A percentile compares a stretch with the other conserved stretches of the same genome.
These are phyloP conservation scores for Camelus bactrianus DNA, from an alignment of 2,113 vertebrate genomes.

Conservation along the genomic window DNA sequence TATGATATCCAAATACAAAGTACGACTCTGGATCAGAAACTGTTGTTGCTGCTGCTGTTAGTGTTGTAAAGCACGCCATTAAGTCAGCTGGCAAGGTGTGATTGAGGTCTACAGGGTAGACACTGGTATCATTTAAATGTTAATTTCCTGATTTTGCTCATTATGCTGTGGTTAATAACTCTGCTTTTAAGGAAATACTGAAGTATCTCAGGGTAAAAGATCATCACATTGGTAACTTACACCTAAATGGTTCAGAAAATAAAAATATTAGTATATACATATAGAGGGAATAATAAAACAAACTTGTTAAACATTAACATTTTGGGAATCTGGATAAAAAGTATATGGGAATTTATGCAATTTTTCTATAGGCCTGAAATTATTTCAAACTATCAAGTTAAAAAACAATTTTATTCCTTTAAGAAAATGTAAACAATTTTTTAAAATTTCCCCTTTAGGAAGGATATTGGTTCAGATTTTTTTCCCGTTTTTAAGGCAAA, in stretches of 20 bases:
- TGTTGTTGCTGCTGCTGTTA: background rate
- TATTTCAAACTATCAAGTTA: conserved; percentile 31
- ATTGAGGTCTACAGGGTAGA: background rate
- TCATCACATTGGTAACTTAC: background rate
- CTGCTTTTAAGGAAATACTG: background rate
- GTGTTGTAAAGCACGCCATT: background rate
- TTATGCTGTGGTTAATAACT: background rate
- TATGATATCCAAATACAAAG: background rate
- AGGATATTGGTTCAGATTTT: background rate
- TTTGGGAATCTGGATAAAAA: background rate
- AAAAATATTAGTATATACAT: background rate
- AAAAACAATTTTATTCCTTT: conserved; percentile 33
- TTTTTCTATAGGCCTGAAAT: conserved; percentile 1
- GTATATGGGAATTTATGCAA: background rate
- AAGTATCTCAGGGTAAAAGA: background rate
- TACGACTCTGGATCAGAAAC: background rate
- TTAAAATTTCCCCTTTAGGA: background rate
- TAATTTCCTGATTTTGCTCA: conserved; percentile 5
- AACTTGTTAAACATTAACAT: background rate
- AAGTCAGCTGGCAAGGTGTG: background rate
- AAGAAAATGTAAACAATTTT: background rate
- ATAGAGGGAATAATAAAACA: background rate
- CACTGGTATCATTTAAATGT: background rate
- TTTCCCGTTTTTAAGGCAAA: conserved; percentile 19
- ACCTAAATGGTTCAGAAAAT: background rate